Conservation (phyloP, 2,113 vertebrate genomes). For the Eublepharis macularius region DNA sequence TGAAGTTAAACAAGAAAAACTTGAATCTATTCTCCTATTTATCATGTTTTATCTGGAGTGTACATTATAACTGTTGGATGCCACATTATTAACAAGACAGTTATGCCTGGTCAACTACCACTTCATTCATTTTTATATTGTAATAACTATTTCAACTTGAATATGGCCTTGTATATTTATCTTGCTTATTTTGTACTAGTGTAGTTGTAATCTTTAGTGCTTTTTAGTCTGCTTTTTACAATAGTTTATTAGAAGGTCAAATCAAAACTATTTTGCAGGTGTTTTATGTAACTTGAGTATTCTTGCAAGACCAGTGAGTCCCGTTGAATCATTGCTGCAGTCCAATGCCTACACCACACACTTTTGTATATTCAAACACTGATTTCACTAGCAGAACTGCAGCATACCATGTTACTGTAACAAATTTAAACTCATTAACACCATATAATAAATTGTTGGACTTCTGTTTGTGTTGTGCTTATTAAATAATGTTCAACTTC, state of each 20-base stretch:
- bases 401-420: constrained; percentile 14
- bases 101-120: neutral
- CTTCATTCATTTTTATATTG: rapidly evolving
- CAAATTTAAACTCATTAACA: constrained; percentile 46
- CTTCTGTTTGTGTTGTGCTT: neutral
- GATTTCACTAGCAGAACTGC: constrained; percentile 11
- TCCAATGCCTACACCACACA: constrained; percentile 35
- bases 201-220: rapidly evolving
- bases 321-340: neutral
- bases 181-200: neutral
- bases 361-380: constrained; percentile 23
- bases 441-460: constrained; percentile 70
- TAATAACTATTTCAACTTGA: neutral
- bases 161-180: rapidly evolving
- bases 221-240: neutral
- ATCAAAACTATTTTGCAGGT: neutral
- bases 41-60: neutral
- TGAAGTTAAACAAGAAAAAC: neutral
- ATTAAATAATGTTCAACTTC: neutral
- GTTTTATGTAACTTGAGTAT: neutral
- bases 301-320: neutral
- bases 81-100: rapidly evolving
- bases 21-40: neutral
- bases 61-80: rapidly evolving
- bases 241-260: rapidly evolving